Base-by-base conservation (phyloP, 2,113 vertebrate genomes). In the Paratilapia polleni region DNA sequence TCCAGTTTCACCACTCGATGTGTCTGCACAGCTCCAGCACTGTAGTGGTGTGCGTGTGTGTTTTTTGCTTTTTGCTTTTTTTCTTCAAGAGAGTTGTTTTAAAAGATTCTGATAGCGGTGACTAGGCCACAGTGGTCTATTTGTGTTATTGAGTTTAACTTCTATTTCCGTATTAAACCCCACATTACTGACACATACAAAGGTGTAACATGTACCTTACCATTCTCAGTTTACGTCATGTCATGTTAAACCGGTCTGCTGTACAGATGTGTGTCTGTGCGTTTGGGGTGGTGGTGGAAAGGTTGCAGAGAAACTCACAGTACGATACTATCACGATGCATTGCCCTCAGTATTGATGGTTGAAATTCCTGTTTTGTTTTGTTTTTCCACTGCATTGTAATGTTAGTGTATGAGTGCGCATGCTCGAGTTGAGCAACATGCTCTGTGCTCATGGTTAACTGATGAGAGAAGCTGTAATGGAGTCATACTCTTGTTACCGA, bases 191-290 rank as follows among this genome's bases (percentile, higher is more conserved):
- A 88, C 81, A 54, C 68, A 82, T 56, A 52, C 49, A 87, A 13
- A 83, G 74, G 56, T 63, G 56, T 78, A 80, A 70, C 64, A 80
- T 83, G 78, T 57, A 73, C 62, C 62, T 81, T 73, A 62, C 31
- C 81, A 64, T 88, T 85, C 66, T 77, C 59, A 81, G 80, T 81
- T 80, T 49, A 64, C n/a, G n/a, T n/a, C 57, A 49, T 85, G 77
- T 85, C 59, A 85, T 26, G 19, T 75, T 59, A 52, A 78, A 2
- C 24, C 66, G 58, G 59, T 88, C 54, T 88, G 82, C 52, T 34
- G 24, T 73, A 66, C 86, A 89, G 78, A 81, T 80, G 82, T 86
- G 54, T 54, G 4, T 59, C 74, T 38, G 22, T n/a, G 15, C 59
- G 19, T 24, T 13, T 66, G 38, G 20, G 66, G n/a, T n/a, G n/a